phyloP scores from a whole-genome alignment of 2,797 vertebrate species.

The Galago senegalensis region DNA sequence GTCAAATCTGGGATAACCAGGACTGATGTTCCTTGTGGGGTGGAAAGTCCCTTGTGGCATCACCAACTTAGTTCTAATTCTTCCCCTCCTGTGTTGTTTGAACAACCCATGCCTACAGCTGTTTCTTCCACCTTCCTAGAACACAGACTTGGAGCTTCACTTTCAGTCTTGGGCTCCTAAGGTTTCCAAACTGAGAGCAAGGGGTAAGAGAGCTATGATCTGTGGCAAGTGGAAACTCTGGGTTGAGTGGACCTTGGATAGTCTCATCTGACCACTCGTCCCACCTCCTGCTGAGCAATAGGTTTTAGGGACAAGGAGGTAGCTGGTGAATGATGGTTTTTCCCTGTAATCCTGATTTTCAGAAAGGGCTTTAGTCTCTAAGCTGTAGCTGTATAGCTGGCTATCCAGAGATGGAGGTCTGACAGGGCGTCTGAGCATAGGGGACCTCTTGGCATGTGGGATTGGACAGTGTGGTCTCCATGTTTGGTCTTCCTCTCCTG shows the following conservation, averaged over 20 bases:
- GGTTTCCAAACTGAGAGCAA: not conserved
- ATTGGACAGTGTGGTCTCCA: not conserved
- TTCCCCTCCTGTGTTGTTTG: not conserved
- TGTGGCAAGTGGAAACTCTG: constrained; percentile 53
- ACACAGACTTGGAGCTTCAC: constrained; percentile 47
- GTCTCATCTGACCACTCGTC: not conserved
- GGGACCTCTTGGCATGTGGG: not conserved
- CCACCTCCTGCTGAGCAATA: not conserved
- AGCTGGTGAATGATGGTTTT: constrained; percentile 21
- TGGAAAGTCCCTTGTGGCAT: not conserved
- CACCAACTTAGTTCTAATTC: not conserved
- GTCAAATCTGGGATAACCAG: not conserved
- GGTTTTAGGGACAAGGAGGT: not conserved
- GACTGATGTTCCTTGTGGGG: not conserved
- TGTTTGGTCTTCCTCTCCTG: not conserved
- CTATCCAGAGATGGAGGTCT: not conserved
- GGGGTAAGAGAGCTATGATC: constrained; percentile 61
- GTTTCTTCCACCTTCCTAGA: constrained; percentile 45
- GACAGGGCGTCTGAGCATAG: not conserved
- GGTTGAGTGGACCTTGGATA: constrained; percentile 78
- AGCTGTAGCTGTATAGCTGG: constrained; percentile 26
- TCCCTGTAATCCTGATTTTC: constrained; percentile 60
- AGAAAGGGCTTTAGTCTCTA: constrained; percentile 77
- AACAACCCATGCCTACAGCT: constrained; percentile 55
- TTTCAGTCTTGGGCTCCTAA: constrained; percentile 69